Percentiles rank a stretch among this genome's conserved stretches.
These are phyloP conservation scores for Camptogramma bilineatum DNA, from an alignment of 2,888 invertebrate genomes.

Conservation along the genomic window DNA sequence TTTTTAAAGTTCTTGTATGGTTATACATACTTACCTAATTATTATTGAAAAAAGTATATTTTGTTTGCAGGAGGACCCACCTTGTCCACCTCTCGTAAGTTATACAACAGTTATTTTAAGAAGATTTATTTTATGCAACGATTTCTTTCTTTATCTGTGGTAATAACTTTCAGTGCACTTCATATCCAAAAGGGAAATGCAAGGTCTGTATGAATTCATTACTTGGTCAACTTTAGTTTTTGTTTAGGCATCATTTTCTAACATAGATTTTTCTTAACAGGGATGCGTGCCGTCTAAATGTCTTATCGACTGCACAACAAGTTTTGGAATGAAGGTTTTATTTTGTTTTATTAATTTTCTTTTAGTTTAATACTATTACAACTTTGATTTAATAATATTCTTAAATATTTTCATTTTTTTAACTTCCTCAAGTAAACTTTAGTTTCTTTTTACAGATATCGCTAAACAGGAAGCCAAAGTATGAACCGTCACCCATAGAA, in stretches of 20 bases:
- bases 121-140: not conserved
- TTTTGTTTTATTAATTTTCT: not conserved
- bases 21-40: not conserved
- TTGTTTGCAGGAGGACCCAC: constrained; percentile 42
- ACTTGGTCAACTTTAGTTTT: not conserved
- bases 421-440: not conserved
- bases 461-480: constrained; percentile 60
- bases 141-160: not conserved
- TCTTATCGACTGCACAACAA: constrained; percentile 53
- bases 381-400: not conserved
- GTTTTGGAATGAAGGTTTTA: constrained; percentile 64
- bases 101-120: not conserved
- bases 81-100: constrained; percentile 44
- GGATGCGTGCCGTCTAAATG: constrained; percentile 54
- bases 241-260: not conserved
- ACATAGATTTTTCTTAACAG: constrained; percentile 36
- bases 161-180: constrained; percentile 46
- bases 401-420: too few relatives aligned
- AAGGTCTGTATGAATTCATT: constrained; percentile 37
- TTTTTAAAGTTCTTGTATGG: too few relatives aligned
- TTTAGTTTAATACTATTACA: not conserved
- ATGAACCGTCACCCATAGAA: constrained; percentile 60
- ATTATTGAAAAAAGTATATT: constrained; percentile 1
- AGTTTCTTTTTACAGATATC: constrained; percentile 58
- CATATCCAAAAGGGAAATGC: constrained; percentile 51